Percentiles rank a stretch among this genome's conserved stretches.
phyloP scores from a whole-genome alignment of 2,113 vertebrate species.

The Gnathonemus echidnorhynchus region DNA sequence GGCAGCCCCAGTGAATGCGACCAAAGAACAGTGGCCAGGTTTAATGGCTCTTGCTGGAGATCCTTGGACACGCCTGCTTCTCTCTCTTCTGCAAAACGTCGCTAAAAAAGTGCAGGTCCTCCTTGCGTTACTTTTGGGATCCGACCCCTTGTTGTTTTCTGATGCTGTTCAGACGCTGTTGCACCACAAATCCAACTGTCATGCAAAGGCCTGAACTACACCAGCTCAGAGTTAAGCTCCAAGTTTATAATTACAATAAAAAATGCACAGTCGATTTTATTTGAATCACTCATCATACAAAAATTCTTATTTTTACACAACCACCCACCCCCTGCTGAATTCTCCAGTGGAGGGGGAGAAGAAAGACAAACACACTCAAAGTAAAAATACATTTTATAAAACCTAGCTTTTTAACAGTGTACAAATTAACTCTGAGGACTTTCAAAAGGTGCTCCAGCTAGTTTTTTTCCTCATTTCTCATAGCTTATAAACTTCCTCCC shows the following conservation, averaged over 20 bases:
- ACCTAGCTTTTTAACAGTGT: conserved; percentile 9
- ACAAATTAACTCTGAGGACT: conserved; percentile 22
- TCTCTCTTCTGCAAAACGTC: background rate
- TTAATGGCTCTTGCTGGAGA: background rate
- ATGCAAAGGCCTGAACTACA: background rate
- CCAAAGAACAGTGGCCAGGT: background rate
- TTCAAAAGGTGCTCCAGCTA: conserved; percentile 13
- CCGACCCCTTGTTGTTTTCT: background rate
- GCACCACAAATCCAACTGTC: background rate
- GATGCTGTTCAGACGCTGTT: background rate
- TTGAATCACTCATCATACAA: conserved; percentile 35
- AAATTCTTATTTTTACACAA: conserved; percentile 16
- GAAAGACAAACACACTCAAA: conserved; percentile 17
- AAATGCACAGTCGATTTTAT: conserved; percentile 39
- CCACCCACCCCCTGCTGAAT: conserved; percentile 3
- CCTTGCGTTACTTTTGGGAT: background rate
- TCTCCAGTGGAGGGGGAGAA: conserved; percentile 16
- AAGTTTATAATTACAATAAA: background rate
- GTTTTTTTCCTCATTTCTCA: background rate
- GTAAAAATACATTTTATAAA: conserved; percentile 18
- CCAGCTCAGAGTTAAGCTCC: background rate
- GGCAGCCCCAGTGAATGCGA: background rate
- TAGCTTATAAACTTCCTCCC: conserved; percentile 16
- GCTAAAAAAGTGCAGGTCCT: background rate
- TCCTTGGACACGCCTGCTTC: background rate